These are phyloP conservation scores for Platyscapa corneri DNA, from an alignment of 1,140 invertebrate genomes.

Conservation along the genomic window DNA sequence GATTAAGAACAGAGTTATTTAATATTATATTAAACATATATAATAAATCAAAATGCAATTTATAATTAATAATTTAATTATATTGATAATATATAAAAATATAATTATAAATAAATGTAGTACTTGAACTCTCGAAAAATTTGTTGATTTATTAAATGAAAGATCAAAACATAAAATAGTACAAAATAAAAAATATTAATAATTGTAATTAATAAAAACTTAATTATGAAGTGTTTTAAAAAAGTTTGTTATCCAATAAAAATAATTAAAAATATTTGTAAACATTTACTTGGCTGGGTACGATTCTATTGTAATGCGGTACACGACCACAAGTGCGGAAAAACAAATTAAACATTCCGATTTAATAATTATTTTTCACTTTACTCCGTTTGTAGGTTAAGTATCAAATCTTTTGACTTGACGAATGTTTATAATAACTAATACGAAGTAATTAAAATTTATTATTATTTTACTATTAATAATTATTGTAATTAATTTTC, in stretches of 20 bases:
- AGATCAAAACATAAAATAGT: too few relatives aligned
- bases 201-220: too few relatives aligned
- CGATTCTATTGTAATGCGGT: constrained; percentile 21
- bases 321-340: constrained; percentile 33
- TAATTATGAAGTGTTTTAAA: not conserved
- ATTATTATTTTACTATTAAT: not conserved
- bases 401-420: not conserved
- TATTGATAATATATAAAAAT: too few relatives aligned
- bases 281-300: constrained; percentile 29
- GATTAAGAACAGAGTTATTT: too few relatives aligned
- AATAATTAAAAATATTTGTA: not conserved
- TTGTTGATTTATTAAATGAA: too few relatives aligned
- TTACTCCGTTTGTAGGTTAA: not conserved
- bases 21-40: too few relatives aligned
- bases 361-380: not conserved
- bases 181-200: too few relatives aligned
- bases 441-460: not conserved
- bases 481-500: not conserved
- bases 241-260: not conserved
- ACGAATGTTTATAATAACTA: not conserved
- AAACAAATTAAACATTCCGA: constrained; percentile 50
- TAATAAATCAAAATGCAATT: too few relatives aligned
- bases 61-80: too few relatives aligned
- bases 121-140: too few relatives aligned
- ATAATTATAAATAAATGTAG: too few relatives aligned